These are phyloP conservation scores for Melanchra persicariae DNA, from an alignment of 2,888 invertebrate species.

Conservation along the genomic window DNA sequence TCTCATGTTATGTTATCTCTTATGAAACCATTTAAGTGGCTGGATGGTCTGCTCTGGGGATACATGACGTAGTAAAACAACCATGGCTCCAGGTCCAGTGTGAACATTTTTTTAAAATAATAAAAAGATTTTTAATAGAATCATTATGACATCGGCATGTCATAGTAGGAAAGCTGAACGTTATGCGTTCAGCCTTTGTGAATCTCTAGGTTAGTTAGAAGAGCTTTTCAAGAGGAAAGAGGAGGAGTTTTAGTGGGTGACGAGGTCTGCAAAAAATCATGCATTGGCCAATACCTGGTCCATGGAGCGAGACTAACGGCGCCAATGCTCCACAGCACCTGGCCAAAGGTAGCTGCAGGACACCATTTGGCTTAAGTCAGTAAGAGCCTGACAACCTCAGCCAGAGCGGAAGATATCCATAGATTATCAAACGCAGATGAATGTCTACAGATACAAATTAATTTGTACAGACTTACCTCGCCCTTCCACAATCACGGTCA, in stretches of 20 bases:
- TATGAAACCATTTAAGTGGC: neutral
- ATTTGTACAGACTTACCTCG: constrained; percentile 50
- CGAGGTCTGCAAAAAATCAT: neutral
- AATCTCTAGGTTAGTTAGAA: neutral
- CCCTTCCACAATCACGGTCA: constrained; percentile 61
- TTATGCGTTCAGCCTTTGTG: too few species aligned
- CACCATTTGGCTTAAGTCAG: neutral
- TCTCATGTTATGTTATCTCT: neutral
- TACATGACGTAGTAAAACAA: too few species aligned
- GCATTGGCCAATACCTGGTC: too few species aligned
- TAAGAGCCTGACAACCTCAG: too few species aligned
- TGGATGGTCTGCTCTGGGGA: neutral
- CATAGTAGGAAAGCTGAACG: too few species aligned
- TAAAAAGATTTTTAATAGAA: too few species aligned
- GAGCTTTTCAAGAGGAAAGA: neutral
- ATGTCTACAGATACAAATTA: neutral
- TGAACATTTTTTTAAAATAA: too few species aligned
- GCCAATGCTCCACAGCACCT: too few species aligned
- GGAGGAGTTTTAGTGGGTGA: neutral
- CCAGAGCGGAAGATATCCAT: too few species aligned
- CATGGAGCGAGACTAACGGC: neutral
- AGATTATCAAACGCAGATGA: neutral
- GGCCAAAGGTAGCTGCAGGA: neutral
- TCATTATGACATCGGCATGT: too few species aligned
- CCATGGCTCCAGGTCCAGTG: too few species aligned